Base-by-base conservation (phyloP, 37 sponge, comb jelly and placozoan genomes). In the Chondrosia reniformis region DNA sequence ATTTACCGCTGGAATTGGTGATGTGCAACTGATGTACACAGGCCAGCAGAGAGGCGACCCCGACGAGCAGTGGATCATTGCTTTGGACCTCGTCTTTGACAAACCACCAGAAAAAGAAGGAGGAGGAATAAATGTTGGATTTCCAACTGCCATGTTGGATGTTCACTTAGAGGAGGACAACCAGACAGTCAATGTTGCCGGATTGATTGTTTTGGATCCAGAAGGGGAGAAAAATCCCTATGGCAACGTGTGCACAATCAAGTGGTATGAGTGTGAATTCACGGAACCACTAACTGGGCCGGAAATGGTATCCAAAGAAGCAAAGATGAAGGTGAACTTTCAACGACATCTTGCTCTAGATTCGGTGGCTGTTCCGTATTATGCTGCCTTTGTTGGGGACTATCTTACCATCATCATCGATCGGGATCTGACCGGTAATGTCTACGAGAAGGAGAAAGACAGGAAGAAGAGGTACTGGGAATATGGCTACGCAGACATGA, bases 341-440 rank as follows among this genome's bases (percentile, higher is more conserved):
- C 44, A 69, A 21, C 38, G n/a, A 10, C 72, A 69, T 39, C 42
- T 69, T 69, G 72, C 72, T 2, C 43, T 69, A 9, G 38, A 24
- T n/a, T 69, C 72, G 19, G 72, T 34, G 4, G 72, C 42, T 19
- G 42, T 69, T 40, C 72, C 72, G 38, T 44, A 39, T 41, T 69
- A 34, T 25, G 24, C 36, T 1, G 12, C 42, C 9, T 34, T 69
- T 40, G 41, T 69, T 1, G 72, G 24, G 15, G 72, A 69, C 44
- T 69, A 69, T 6, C 72, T 69, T 40, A 25, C 24, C 24, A 44
- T 69, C 4, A 2, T 69, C 9, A 69, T 69, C 24, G 72, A 69
- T 13, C 72, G 72, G n/a, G 72, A 69, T 25, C 72, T 69, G 15
- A 31, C 32, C 2, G 72, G 72, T 24, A 69, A 44, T 40, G 72